Conservation (phyloP, 1,140 invertebrate species). For the Bombus cullumanus region DNA sequence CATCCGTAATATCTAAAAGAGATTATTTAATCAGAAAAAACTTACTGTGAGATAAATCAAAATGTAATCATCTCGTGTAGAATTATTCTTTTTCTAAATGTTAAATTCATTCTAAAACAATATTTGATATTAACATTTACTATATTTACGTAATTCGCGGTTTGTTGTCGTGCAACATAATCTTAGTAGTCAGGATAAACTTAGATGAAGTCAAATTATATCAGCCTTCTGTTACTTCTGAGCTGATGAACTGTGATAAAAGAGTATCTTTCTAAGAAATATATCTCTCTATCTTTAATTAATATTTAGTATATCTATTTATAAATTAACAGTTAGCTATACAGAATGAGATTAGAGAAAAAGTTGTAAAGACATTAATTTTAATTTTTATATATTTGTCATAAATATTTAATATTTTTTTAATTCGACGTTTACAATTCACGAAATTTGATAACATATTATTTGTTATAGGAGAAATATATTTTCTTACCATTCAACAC, state of each 20-base stretch:
- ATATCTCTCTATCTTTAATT: no score
- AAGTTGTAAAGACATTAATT: not conserved
- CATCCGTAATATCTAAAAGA: not conserved
- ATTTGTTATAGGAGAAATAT: not conserved
- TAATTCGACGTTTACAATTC: not conserved
- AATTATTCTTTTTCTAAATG: not conserved
- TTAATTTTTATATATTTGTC: not conserved
- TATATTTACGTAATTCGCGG: slow-evolving; percentile 34
- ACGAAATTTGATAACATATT: not conserved
- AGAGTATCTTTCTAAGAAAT: no score
- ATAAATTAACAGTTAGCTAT: no score
- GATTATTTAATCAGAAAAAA: not conserved
- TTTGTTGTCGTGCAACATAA: slow-evolving; percentile 18
- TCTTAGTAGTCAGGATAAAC: not conserved
- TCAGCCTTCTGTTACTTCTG: not conserved
- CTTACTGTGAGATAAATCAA: not conserved
- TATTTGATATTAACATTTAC: not conserved
- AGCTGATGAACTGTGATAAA: not conserved
- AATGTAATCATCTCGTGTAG: not conserved
- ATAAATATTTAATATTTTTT: not conserved
- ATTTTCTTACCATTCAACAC: not conserved
- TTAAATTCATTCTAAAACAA: not conserved
- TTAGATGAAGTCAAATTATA: not conserved
- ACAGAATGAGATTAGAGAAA: not conserved
- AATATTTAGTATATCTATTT: not conserved